These are phyloP conservation scores for Nasua narica DNA, from an alignment of 2,797 vertebrate species.

Conservation along the genomic window DNA sequence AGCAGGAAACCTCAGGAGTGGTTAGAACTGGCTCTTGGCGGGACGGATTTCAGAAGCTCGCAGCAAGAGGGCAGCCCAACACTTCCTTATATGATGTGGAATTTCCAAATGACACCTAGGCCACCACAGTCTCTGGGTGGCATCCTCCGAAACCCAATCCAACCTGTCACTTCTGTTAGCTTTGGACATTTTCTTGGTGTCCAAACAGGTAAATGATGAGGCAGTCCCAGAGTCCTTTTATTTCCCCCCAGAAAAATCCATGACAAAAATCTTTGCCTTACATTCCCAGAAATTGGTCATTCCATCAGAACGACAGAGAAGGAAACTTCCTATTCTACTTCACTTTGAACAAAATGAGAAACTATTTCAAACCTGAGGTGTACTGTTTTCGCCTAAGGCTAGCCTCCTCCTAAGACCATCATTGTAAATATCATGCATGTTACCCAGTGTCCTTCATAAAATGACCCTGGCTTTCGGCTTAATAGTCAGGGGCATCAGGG, in stretches of 20 bases:
- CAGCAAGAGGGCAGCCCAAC: not conserved
- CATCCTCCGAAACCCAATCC: not conserved
- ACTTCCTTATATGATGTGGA: not conserved
- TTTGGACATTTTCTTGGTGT: not conserved
- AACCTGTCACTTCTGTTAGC: not conserved
- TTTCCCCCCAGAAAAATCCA: not conserved
- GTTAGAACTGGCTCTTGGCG: not conserved
- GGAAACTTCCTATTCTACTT: not conserved
- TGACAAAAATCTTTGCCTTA: not conserved
- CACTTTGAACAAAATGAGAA: not conserved
- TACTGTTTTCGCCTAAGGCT: not conserved
- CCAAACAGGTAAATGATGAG: not conserved
- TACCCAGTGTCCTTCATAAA: not conserved
- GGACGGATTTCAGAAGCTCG: not conserved
- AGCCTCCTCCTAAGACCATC: not conserved
- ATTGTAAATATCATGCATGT: not conserved
- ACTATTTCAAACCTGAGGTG: not conserved
- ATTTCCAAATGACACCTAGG: not conserved
- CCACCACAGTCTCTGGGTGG: not conserved
- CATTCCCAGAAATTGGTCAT: not conserved
- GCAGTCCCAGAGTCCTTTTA: not conserved
- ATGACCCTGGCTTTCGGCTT: not conserved
- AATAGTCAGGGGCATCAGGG: not conserved
- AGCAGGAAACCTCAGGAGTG: not conserved
- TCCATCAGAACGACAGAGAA: not conserved